Base-by-base conservation (phyloP, 2,113 vertebrate species). In the Seriola quinqueradiata region DNA sequence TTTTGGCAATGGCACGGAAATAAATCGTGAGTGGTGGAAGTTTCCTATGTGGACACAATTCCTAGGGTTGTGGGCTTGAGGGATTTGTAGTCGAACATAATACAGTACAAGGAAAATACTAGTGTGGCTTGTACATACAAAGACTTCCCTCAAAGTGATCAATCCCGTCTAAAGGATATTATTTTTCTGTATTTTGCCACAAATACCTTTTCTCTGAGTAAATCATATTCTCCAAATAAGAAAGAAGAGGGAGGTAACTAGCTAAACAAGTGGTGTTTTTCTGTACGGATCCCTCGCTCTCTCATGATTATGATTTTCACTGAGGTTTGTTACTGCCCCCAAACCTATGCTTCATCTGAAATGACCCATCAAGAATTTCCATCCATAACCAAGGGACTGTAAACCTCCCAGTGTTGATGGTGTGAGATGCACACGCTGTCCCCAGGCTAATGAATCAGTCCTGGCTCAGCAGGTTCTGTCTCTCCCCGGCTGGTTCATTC, bases 401-500 rank as follows among this genome's bases (percentile, higher is more conserved):
- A 91, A 88, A 88, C 85, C 79, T 85, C 44, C 11, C 50, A 55
- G 64, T 69, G 84, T 67, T 61, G 75, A 80, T 81, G 77, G 12
- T 72, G 69, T 82, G 78, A 86, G 73, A 77, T 81, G 46, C 69
- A 70, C 50, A 28, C 3, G n/a, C 67, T 83, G 74, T 88, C 82
- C 66, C 12, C 34, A 79, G 71, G 65, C 50, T 88, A 77, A 88
- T 89, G 77, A 89, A 89, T 89, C 79, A 84, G 81, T 28, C 81
- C 48, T 58, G 66, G 72, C 83, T 73, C 85, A 85, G 84, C 85
- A 79, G 79, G 69, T 70, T 67, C 60, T 76, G 75, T 85, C 82
- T 55, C 79, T 83, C 34, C 61, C 48, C 58, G 66, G 71, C 72
- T 81, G 70, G 48, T 82, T 88, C 55, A 77, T 75, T 81, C 40